Evolutionary conservation across 2,888 invertebrate genomes (phyloP).

Genomic region (Erebia aethiops): DNA sequence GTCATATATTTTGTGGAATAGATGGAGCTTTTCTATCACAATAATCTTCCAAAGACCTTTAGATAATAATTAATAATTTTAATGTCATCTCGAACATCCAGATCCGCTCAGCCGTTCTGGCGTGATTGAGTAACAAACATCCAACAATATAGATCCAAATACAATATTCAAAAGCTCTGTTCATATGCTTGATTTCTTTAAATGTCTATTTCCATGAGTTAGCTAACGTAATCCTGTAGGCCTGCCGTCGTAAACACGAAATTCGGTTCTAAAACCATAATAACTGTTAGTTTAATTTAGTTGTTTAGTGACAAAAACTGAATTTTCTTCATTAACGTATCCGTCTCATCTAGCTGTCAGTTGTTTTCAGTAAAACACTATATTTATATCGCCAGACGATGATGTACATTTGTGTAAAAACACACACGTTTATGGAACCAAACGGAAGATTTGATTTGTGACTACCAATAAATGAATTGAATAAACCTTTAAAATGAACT

Average conservation of each 20-base stretch:
- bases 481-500: conserved; percentile 43
- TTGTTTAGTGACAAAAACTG: conserved; percentile 1
- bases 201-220: too few relatives aligned
- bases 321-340: conserved; percentile 13
- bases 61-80: too few relatives aligned
- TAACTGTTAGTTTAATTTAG: conserved; percentile 3
- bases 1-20: too few relatives aligned
- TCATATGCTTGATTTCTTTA: too few relatives aligned
- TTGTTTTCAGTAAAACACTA: conserved; percentile 40
- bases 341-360: conserved; percentile 24
- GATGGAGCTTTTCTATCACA: too few relatives aligned
- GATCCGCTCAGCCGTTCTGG: too few relatives aligned
- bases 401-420: conserved; percentile 72
- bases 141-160: too few relatives aligned
- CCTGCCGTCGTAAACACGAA: neutral
- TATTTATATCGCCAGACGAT: conserved; percentile 69
- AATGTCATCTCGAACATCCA: too few relatives aligned
- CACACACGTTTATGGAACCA: conserved; percentile 69
- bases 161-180: too few relatives aligned
- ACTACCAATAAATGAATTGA: conserved; percentile 31
- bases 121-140: too few relatives aligned
- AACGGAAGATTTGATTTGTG: conserved; percentile 77
- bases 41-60: too few relatives aligned
- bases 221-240: too few relatives aligned
- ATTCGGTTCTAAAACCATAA: neutral